Base-by-base conservation (phyloP, 2,113 vertebrate species). In the Nycticebus coucang region DNA sequence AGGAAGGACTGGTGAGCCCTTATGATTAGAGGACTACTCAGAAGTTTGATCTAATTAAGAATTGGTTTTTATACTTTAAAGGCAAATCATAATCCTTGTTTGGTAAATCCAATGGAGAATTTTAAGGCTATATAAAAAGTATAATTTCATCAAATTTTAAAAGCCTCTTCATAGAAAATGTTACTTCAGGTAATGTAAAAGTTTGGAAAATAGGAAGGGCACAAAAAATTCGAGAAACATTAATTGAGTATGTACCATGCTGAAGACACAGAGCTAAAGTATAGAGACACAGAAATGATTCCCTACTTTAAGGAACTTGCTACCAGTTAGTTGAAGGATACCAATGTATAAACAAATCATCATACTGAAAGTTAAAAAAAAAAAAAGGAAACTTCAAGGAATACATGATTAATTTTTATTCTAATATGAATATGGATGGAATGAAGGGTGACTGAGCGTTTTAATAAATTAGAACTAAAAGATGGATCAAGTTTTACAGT, bases 71-170 rank as follows among this genome's bases (percentile, higher is more conserved):
- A 28, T 35, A 53, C 93, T 96, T 89, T 62, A 93, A 69, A 94
- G 66, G n/a, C 33, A 93, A 5, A 84, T 81, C 26, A 95, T 91
- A 57, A 82, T 8, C 6, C 11, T 74, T 71, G 9, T 59, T 35
- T 81, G 53, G n/a, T 85, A 41, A 80, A 68, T 12, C 22, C 35
- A 60, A 1, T 21, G 17, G 41, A 89, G 75, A 92, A 92, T 79
- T 75, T 41, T 79, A n/a, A 91, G 86, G 78, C 62, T 74, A 37
- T 30, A 4, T 41, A 87, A 75, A 84, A 89, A 62, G 57, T 41
- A 0, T 69, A 84, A 71, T 92, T 75, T 89, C 53, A 96, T 69
- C 30, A 96, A 89, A 94, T 81, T 96, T 75, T 89, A 64, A 95
- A 93, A 82, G 12, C 10, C 66, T 24, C 41, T 82, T 89, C 62